A percentile compares a stretch with the other conserved stretches of the same genome.
These are phyloP conservation scores for Drosophila macrospina DNA, from an alignment of 2,888 invertebrate species.

Conservation along the genomic window DNA sequence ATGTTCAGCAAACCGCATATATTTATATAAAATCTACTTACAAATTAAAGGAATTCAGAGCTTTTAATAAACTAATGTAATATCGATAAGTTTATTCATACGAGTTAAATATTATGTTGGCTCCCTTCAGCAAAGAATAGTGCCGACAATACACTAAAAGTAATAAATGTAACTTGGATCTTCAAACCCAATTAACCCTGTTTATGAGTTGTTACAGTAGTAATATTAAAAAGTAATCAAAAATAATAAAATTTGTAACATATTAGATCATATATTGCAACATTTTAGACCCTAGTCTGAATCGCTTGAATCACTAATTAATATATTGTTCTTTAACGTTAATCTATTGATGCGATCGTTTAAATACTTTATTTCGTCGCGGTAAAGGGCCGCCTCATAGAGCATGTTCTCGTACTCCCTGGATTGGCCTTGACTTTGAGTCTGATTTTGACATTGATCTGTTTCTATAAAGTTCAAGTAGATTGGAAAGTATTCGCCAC, in stretches of 20 bases:
- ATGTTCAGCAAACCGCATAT: background rate
- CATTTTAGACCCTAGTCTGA: background rate
- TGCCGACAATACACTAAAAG: background rate
- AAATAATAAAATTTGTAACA: background rate
- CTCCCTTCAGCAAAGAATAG: no score
- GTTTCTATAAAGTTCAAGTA: constrained; percentile 67
- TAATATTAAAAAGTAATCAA: no score
- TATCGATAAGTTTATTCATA: background rate
- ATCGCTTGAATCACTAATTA: background rate
- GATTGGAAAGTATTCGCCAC: constrained; percentile 48
- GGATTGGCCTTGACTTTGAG: background rate
- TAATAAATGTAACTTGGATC: no score
- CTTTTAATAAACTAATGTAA: background rate
- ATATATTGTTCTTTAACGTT: background rate
- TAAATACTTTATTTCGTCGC: constrained; percentile 64
- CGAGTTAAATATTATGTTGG: background rate
- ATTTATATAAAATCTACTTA: background rate
- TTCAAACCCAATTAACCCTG: background rate
- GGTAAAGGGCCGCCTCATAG: constrained; percentile 60
- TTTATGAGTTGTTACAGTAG: background rate
- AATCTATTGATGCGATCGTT: constrained; percentile 22
- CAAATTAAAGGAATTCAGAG: background rate
- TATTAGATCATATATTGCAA: no score
- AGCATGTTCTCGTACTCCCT: constrained; percentile 52
- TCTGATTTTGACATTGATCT: constrained; percentile 3